Evolutionary conservation across 2,797 vertebrate genomes (phyloP), one percentile per base, ranked within the genome.

Genomic region (Microtus californicus): DNA sequence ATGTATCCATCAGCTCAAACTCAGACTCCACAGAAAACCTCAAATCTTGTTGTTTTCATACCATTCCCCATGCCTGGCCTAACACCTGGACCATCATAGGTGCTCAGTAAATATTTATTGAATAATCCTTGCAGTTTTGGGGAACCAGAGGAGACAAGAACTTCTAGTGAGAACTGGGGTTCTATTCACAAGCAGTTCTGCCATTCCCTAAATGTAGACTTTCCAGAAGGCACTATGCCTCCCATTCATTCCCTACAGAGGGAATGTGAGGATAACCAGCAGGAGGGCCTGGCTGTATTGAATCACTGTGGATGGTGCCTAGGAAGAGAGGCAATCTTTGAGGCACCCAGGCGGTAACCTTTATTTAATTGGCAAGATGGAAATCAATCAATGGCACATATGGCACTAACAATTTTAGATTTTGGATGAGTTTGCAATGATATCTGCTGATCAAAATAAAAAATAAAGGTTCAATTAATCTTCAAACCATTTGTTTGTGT

Each of bases 281-380:
- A 78, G 74, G 83, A 61, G n/a, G 34, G 21, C 80, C 87, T 93
- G 94, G 93, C 71, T 90, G 67, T 83, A 91, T 71, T 95, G 92
- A 97, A 83, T 93, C 74, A 65, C 59, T 91, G 80, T 59, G 71
- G 63, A 69, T 9, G 63, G n/a, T 94, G 97, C 93, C 92, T 27
- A 89, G 89, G 63, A 93, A 97, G 92, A 90, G 48, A 97, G 87
- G 96, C 92, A 97, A 93, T 97, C 93, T 97, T 59, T 90, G 90
- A 95, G 91, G 94, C 40, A 3, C 77, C 96, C 96, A 96, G 94
- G 96, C 29, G 37, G 96, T 97, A 98, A 97, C 97, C 95, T 98
- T 97, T 96, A 97, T 93, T 96, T 97, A 97, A 98, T 95, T 98
- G 96, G 95, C 96, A 97, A 95, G 96, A 92, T 97, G 85, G 92